phyloP scores from a whole-genome alignment of 1,140 invertebrate species.

The Pomacea maculata region DNA sequence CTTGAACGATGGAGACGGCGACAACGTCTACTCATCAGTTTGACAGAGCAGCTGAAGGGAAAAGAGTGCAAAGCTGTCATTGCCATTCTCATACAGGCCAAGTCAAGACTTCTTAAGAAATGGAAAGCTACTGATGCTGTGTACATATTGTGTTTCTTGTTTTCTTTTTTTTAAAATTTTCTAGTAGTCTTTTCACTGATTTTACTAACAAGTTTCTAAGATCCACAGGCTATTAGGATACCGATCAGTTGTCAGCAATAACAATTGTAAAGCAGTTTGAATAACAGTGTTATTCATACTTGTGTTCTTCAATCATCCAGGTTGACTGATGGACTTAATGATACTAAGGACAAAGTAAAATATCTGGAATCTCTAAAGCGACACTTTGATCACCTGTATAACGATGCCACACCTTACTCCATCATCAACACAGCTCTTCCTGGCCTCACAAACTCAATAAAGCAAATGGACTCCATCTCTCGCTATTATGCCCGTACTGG shows the following conservation, averaged over 20 bases:
- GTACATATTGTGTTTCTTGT: slow-evolving; percentile 40
- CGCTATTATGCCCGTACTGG: slow-evolving; percentile 62
- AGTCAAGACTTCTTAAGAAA: slow-evolving; percentile 63
- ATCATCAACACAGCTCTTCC: slow-evolving; percentile 62
- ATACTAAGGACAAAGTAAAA: slow-evolving; percentile 65
- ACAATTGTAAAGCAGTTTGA: background rate
- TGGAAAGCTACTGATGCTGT: slow-evolving; percentile 64
- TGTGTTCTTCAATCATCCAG: slow-evolving; percentile 41
- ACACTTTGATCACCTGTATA: slow-evolving; percentile 62
- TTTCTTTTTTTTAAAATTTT: background rate
- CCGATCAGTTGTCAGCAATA: background rate
- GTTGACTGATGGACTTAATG: slow-evolving; percentile 66
- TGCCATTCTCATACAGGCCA: slow-evolving; percentile 63
- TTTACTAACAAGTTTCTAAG: background rate
- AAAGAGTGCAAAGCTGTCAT: slow-evolving; percentile 66
- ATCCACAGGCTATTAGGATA: too few relatives aligned
- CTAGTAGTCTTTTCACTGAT: background rate
- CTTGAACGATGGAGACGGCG: slow-evolving; percentile 62
- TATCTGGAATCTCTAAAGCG: slow-evolving; percentile 63
- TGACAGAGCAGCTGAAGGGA: slow-evolving; percentile 65
- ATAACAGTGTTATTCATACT: background rate
- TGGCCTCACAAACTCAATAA: slow-evolving; percentile 57
- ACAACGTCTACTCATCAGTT: slow-evolving; percentile 58
- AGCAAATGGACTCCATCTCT: slow-evolving; percentile 64
- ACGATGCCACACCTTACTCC: slow-evolving; percentile 54